Evolutionary conservation across 2,888 invertebrate species (phyloP).

Genomic region (Ennomos fuscantarius): DNA sequence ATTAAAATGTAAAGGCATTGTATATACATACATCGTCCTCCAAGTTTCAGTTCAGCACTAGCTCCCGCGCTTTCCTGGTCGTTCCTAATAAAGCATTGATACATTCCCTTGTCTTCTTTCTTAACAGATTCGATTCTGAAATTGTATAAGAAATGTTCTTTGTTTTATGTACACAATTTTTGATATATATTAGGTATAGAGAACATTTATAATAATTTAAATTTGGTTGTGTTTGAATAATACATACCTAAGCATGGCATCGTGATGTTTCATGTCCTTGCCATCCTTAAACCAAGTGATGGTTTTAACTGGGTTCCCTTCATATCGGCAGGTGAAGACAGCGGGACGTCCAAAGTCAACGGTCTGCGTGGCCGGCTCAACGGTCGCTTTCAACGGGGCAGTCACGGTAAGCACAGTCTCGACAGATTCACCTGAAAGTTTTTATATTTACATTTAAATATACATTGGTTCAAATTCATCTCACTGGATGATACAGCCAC

Average conservation of each 20-base stretch:
- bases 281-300: slow-evolving; percentile 97
- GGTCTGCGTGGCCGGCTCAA: slow-evolving; percentile 96
- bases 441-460: too few species aligned
- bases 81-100: slow-evolving; percentile 97
- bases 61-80: slow-evolving; percentile 97
- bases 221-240: not conserved
- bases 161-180: not conserved
- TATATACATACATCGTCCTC: slow-evolving; percentile 94
- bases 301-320: slow-evolving; percentile 95
- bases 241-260: slow-evolving; percentile 87
- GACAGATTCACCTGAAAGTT: slow-evolving; percentile 91
- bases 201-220: slow-evolving; percentile 3
- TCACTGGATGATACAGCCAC: too few species aligned
- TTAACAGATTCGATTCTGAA: slow-evolving; percentile 94
- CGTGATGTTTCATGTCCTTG: slow-evolving; percentile 92
- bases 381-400: slow-evolving; percentile 94
- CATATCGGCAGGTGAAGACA: slow-evolving; percentile 95
- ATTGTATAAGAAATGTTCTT: not conserved
- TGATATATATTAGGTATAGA: not conserved
- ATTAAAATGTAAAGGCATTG: too few species aligned
- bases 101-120: slow-evolving; percentile 98
- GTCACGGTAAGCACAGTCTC: slow-evolving; percentile 97
- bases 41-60: slow-evolving; percentile 95
- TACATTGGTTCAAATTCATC: too few species aligned
- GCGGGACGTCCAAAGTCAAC: slow-evolving; percentile 97